phyloP scores from a whole-genome alignment of 2,797 vertebrate genomes.

The Diglossa cyanea region DNA sequence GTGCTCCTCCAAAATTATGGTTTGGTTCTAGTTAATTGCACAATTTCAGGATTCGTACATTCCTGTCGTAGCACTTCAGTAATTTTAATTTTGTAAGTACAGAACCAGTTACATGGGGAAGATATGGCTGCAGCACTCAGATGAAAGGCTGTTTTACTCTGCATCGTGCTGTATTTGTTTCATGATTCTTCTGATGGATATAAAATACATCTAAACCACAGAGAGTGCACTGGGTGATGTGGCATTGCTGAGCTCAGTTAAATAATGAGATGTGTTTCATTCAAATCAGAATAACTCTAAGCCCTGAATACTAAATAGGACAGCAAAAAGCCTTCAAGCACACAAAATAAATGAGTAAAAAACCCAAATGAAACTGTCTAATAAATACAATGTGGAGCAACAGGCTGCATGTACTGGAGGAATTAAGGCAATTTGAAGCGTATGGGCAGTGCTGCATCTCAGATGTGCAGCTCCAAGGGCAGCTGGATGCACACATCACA shows the following conservation, averaged over 20 bases:
- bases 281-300: conserved; percentile 43
- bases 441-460: conserved; percentile 29
- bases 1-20: not conserved
- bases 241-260: conserved; percentile 37
- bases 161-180: not conserved
- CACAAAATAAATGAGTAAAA: conserved; percentile 49
- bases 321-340: conserved; percentile 53
- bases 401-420: conserved; percentile 47
- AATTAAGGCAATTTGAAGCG: conserved; percentile 64
- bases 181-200: not conserved
- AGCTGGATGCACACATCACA: not conserved
- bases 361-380: conserved; percentile 52
- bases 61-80: not conserved
- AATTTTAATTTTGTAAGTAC: not conserved
- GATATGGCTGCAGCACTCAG: not conserved
- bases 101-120: not conserved
- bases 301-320: conserved; percentile 41
- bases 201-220: conserved; percentile 27
- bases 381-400: conserved; percentile 56
- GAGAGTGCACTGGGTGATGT: not conserved
- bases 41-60: not conserved
- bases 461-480: conserved; percentile 3
- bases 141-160: not conserved
- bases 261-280: conserved; percentile 42
- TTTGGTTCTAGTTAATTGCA: not conserved